Conservation (phyloP, 2,113 vertebrate genomes). For the Albula glossodonta region DNA sequence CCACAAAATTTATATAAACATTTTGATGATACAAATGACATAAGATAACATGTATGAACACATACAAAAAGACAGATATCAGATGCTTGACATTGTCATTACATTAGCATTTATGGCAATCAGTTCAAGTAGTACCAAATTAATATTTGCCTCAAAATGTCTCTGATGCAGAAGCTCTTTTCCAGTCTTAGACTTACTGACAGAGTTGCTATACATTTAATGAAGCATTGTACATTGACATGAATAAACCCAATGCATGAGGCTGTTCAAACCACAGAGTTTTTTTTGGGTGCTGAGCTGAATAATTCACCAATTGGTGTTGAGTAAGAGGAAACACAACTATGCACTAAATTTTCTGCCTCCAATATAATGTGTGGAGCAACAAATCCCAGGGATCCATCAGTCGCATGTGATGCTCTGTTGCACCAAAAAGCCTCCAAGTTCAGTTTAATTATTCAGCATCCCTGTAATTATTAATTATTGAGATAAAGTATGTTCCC, state of each 20-base stretch:
- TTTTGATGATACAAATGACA: too few relatives aligned
- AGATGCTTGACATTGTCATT: too few relatives aligned
- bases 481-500: conserved; percentile 39
- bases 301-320: conserved; percentile 23
- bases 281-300: not conserved
- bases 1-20: too few relatives aligned
- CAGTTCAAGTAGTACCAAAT: too few relatives aligned
- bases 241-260: not conserved
- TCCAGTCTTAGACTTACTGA: too few relatives aligned
- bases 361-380: conserved; percentile 8
- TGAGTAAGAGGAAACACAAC: not conserved
- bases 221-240: too few relatives aligned
- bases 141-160: too few relatives aligned
- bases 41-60: too few relatives aligned
- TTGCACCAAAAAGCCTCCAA: conserved; percentile 23
- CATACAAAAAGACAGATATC: too few relatives aligned
- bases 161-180: too few relatives aligned
- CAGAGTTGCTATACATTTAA: too few relatives aligned
- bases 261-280: conserved; percentile 2
- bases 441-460: conserved; percentile 58
- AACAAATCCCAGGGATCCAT: conserved; percentile 25
- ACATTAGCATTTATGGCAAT: too few relatives aligned
- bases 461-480: conserved; percentile 54
- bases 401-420: not conserved
- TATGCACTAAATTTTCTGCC: not conserved